These are phyloP conservation scores for Carollia perspicillata DNA, from an alignment of 2,113 vertebrate species.

Conservation along the genomic window DNA sequence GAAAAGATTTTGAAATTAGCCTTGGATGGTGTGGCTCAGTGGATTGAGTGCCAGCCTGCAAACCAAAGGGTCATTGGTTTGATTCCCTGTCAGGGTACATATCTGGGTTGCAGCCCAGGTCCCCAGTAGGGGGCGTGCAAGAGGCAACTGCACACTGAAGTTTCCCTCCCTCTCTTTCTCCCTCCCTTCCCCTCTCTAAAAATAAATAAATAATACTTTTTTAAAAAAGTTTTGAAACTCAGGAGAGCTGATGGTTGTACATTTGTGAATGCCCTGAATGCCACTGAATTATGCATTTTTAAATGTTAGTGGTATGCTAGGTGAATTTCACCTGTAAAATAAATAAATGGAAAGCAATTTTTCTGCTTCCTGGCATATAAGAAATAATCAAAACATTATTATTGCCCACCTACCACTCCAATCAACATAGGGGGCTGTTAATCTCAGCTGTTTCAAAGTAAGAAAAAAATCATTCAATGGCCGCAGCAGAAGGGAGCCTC, in stretches of 20 bases:
- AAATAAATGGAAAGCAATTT: neutral
- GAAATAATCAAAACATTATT: neutral
- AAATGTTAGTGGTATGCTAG: neutral
- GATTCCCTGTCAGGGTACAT: too few relatives aligned
- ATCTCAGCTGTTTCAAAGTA: neutral
- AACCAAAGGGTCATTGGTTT: too few relatives aligned
- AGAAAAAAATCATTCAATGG: neutral
- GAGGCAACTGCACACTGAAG: too few relatives aligned
- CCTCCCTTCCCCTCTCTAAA: too few relatives aligned
- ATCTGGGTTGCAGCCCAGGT: too few relatives aligned
- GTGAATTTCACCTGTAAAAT: neutral
- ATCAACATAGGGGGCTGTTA: neutral
- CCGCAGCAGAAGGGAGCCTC: neutral
- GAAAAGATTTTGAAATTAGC: neutral
- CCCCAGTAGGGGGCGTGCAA: too few relatives aligned
- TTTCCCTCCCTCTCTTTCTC: too few relatives aligned
- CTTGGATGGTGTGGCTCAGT: too few relatives aligned
- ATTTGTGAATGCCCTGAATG: neutral
- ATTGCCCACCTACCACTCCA: neutral
- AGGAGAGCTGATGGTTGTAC: neutral
- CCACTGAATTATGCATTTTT: neutral
- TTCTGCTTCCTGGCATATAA: neutral
- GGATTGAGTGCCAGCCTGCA: too few relatives aligned
- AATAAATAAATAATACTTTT: too few relatives aligned
- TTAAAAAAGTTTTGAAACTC: neutral